These are phyloP conservation scores for Carterocephalus palaemon DNA, from an alignment of 2,888 invertebrate species.

Conservation along the genomic window DNA sequence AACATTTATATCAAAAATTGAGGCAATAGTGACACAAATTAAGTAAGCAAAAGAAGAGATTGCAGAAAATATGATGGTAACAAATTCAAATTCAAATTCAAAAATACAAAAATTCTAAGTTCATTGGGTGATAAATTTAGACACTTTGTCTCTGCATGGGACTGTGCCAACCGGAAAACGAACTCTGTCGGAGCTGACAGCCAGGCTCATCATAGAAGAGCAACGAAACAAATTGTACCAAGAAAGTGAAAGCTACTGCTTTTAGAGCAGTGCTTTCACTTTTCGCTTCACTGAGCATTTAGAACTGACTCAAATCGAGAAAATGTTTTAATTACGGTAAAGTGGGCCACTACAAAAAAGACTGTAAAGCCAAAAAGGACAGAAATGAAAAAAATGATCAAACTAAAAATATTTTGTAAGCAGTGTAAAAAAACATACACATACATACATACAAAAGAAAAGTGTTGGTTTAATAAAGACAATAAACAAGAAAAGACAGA, in stretches of 20 bases:
- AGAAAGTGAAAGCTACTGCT: conserved; percentile 4
- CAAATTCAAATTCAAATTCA: too few species aligned
- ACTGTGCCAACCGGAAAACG: not conserved
- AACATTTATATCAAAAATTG: not conserved
- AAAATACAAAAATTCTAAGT: conserved; percentile 1
- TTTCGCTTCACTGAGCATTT: too few species aligned
- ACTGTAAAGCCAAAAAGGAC: conserved; percentile 5
- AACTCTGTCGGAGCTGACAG: conserved; percentile 5
- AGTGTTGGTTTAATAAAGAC: conserved; percentile 22
- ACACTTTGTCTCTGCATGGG: conserved; percentile 20
- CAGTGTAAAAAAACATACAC: conserved; percentile 7
- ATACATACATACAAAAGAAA: conserved; percentile 13
- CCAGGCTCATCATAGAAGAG: conserved; percentile 14
- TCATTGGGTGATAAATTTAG: conserved; percentile 32
- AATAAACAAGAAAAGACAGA: conserved; percentile 5
- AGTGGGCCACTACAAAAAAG: conserved; percentile 5
- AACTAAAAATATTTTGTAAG: too few species aligned
- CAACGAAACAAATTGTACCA: conserved; percentile 15
- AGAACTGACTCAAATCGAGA: conserved; percentile 3
- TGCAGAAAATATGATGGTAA: not conserved
- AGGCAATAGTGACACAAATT: not conserved
- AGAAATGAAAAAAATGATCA: too few species aligned
- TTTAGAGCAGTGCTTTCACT: conserved; percentile 5
- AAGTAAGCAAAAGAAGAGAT: not conserved
- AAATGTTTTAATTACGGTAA: conserved; percentile 5